phyloP scores from a whole-genome alignment of 2,113 vertebrate genomes.

The Silurus asotus region DNA sequence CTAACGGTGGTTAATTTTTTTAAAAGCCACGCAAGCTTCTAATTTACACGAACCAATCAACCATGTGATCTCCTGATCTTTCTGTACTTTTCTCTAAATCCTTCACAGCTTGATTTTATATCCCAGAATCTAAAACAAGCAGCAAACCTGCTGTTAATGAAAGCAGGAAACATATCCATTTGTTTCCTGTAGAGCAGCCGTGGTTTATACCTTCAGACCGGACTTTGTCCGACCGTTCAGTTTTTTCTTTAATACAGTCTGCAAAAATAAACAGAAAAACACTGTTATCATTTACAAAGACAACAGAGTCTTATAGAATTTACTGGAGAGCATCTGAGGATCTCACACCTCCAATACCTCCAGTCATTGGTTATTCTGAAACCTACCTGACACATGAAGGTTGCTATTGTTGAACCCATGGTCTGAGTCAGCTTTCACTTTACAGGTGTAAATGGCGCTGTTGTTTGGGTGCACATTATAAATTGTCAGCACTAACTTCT shows the following conservation, averaged over 20 bases:
- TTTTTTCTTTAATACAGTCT: neutral
- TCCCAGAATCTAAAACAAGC: neutral
- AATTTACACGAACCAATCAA: neutral
- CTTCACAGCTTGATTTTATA: neutral
- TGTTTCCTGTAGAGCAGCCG: neutral
- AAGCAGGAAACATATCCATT: neutral
- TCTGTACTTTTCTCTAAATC: neutral
- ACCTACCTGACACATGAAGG: neutral
- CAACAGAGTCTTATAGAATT: neutral
- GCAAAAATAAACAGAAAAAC: neutral
- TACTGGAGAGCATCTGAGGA: neutral
- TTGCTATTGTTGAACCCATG: neutral
- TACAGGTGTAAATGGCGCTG: neutral
- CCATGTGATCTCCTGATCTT: too few relatives aligned
- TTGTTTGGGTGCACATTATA: fast-evolving
- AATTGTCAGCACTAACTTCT: neutral
- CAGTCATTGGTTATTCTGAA: neutral
- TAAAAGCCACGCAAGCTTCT: neutral
- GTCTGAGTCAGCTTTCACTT: fast-evolving
- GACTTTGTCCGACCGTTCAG: too few relatives aligned
- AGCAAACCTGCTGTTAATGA: neutral
- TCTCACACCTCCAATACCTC: neutral
- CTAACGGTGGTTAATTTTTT: neutral
- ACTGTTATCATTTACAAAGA: neutral
- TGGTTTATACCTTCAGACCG: neutral